Evolutionary conservation across 2,888 invertebrate genomes (phyloP).

Genomic region (Agonum fuliginosum): DNA sequence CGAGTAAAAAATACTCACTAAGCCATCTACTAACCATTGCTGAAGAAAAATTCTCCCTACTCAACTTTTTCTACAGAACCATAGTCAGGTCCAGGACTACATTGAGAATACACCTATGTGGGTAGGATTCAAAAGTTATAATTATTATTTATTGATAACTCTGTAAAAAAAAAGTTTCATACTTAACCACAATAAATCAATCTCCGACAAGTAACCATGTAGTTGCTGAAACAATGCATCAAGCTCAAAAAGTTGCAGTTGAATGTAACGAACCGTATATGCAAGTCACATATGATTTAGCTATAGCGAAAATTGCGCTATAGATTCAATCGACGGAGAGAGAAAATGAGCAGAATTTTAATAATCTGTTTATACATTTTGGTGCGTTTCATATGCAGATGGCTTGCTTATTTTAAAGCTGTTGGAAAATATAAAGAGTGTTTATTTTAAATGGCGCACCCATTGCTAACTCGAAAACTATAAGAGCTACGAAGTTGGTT

Average conservation of each 20-base stretch:
- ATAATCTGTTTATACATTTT: slow-evolving; percentile 65
- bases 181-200: slow-evolving; percentile 62
- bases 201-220: slow-evolving; percentile 59
- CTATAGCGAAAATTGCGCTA: slow-evolving; percentile 58
- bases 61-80: no score
- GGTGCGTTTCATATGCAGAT: slow-evolving; percentile 68
- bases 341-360: slow-evolving; percentile 10
- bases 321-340: slow-evolving; percentile 61
- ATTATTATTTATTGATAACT: slow-evolving; percentile 1
- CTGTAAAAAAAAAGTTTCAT: slow-evolving; percentile 62
- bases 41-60: no score
- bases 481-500: no score
- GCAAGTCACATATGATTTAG: slow-evolving; percentile 62
- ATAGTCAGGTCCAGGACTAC: no score
- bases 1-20: no score
- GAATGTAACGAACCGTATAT: slow-evolving; percentile 62
- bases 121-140: slow-evolving; percentile 66
- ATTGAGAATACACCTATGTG: slow-evolving; percentile 67
- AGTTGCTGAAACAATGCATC: slow-evolving; percentile 63
- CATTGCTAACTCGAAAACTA: no score
- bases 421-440: slow-evolving; percentile 66
- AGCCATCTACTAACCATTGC: no score
- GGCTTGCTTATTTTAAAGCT: slow-evolving; percentile 67
- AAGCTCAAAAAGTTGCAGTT: slow-evolving; percentile 60
- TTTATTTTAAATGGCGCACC: no score